A percentile compares a stretch with the other conserved stretches of the same genome.
These are phyloP conservation scores for Imbricaverruca yamaguchii DNA, from an alignment of 2,888 invertebrate genomes.

Conservation along the genomic window DNA sequence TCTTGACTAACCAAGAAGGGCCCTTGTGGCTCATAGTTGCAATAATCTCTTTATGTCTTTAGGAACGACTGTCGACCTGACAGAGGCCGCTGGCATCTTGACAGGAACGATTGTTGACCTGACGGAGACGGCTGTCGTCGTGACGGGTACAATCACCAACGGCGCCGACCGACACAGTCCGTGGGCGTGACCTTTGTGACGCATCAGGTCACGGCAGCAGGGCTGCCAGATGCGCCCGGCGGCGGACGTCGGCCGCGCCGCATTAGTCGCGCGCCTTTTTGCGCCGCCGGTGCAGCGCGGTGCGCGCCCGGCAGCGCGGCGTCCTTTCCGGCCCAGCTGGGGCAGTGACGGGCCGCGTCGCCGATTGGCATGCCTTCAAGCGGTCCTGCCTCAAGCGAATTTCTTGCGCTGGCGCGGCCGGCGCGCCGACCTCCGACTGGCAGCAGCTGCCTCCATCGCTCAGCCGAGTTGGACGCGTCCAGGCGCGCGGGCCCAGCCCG, in stretches of 20 bases:
- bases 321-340: neutral
- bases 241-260: neutral
- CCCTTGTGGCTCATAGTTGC: no score
- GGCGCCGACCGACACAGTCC: neutral
- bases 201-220: neutral
- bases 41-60: no score
- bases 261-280: neutral
- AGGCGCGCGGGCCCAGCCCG: neutral
- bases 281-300: neutral
- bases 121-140: no score
- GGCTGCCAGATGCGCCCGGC: neutral
- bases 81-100: no score
- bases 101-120: no score
- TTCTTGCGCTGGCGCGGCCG: neutral
- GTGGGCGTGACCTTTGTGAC: neutral
- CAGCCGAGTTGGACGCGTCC: neutral
- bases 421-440: neutral
- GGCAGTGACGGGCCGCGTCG: neutral
- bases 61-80: no score
- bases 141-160: no score
- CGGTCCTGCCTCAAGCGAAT: slow-evolving; percentile 11
- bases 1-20: no score
- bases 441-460: neutral
- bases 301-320: neutral
- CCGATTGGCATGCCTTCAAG: slow-evolving; percentile 12